Evolutionary conservation across 2,888 invertebrate genomes (phyloP).

Genomic region (Eristalinus sepulchralis): DNA sequence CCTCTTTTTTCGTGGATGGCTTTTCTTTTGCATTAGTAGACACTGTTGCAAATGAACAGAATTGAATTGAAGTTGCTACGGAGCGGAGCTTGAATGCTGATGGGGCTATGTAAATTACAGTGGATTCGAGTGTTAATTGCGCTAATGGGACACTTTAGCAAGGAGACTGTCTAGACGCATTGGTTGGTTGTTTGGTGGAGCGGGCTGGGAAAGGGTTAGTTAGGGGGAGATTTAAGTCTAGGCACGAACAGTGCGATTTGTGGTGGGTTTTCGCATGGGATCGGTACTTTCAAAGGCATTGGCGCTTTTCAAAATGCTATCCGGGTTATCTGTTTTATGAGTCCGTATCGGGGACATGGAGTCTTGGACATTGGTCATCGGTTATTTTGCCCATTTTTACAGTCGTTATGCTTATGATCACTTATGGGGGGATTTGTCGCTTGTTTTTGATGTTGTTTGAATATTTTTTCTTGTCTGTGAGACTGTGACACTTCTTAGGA

Average conservation of each 20-base stretch:
- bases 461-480: too few relatives aligned
- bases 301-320: not conserved
- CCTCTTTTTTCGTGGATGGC: not conserved
- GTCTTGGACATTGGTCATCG: not conserved
- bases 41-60: not conserved
- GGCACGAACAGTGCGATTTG: not conserved
- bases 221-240: not conserved
- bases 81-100: not conserved
- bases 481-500: too few relatives aligned
- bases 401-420: not conserved
- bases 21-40: not conserved
- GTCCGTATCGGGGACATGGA: not conserved
- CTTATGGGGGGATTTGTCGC: too few relatives aligned
- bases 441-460: too few relatives aligned
- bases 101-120: conserved; percentile 18
- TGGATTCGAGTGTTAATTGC: conserved; percentile 3
- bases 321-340: not conserved
- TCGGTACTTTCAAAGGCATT: not conserved
- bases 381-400: not conserved
- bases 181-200: not conserved
- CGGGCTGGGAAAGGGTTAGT: not conserved
- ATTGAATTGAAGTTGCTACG: not conserved
- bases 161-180: not conserved
- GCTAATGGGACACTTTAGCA: not conserved
- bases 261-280: not conserved